Percentiles rank a stretch among this genome's conserved stretches.
Evolutionary conservation across 2,113 vertebrate species (phyloP).

Genomic region (Leptocoma aspasia): DNA sequence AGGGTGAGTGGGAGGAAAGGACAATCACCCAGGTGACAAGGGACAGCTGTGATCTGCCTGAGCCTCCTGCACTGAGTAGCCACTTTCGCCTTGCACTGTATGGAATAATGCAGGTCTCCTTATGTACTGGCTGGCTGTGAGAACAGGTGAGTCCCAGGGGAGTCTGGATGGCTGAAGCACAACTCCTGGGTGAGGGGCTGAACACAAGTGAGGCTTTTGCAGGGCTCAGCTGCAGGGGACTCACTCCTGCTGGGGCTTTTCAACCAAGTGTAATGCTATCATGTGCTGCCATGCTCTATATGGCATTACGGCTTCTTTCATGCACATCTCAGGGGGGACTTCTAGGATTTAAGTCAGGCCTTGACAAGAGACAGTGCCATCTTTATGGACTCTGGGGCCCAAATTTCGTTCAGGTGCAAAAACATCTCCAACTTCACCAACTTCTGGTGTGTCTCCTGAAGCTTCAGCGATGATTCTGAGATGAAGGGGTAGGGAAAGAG

Average conservation of each 20-base stretch:
- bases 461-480: background rate
- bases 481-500: background rate
- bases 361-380: background rate
- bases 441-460: background rate
- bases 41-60: rapidly evolving
- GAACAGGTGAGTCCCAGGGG: rapidly evolving
- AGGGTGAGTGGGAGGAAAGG: background rate
- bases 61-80: rapidly evolving
- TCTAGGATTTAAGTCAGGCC: background rate
- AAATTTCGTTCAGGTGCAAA: background rate
- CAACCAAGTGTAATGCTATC: background rate
- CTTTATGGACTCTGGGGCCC: background rate
- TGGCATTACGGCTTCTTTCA: background rate
- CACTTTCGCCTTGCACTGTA: rapidly evolving
- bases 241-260: background rate
- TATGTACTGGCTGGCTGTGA: rapidly evolving
- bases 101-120: background rate
- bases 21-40: rapidly evolving
- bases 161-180: background rate
- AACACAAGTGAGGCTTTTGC: background rate
- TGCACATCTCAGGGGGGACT: background rate
- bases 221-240: background rate
- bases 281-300: background rate
- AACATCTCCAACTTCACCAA: background rate
- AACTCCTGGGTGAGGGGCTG: rapidly evolving